Evolutionary conservation across 2,888 invertebrate genomes (phyloP), one percentile per base, ranked within the genome.

Genomic region (Thumatha senex): DNA sequence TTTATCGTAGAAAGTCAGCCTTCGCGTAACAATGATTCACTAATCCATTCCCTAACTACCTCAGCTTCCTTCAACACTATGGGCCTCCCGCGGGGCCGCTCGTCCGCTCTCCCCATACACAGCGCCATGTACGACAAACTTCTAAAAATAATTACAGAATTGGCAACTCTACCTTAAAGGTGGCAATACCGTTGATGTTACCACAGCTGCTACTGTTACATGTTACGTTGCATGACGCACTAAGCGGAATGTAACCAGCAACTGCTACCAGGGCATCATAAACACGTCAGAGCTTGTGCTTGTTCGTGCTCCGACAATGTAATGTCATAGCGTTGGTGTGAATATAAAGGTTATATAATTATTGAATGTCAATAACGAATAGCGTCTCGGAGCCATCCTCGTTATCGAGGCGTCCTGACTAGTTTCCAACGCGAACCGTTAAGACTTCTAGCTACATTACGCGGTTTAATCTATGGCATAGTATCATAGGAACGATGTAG

Each of bases 1-100:
- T 78, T 75, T 73, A 72, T 75, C 78, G 61, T 67, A 67, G 65
- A 80, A 83, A 82, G 82, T 87, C 87, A 88, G 87, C 85, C 87
- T 89, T 89, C 80, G 74, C 70, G 70, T 79, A 78, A 73, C 74
- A 73, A 68, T 70, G 74, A 71, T 79, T 80, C 75, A 68, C 79
- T 82, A 68, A 58, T 79, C 73, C 73, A 67, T 77, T 72, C 63
- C 68, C 80, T 80, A 84, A 61, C 74, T 77, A 76, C 60, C 47
- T 60, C 60, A 46, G 45, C 58, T 54, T 58, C 62, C 67, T 58
- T 60, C 3, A n/a, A 15, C 15, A 14, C 14, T 14, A 29, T n/a
- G 29, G 7, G 12, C 12, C n/a, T 11, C 33, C 18, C 18, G 18
- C 18, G 18, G 18, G 18, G 18, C 5, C 18, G 5, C 18, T 24